Percentiles rank a stretch among this genome's conserved stretches.
Evolutionary conservation across 2,113 vertebrate genomes (phyloP).

Genomic region (Microcebus griseorufus): DNA sequence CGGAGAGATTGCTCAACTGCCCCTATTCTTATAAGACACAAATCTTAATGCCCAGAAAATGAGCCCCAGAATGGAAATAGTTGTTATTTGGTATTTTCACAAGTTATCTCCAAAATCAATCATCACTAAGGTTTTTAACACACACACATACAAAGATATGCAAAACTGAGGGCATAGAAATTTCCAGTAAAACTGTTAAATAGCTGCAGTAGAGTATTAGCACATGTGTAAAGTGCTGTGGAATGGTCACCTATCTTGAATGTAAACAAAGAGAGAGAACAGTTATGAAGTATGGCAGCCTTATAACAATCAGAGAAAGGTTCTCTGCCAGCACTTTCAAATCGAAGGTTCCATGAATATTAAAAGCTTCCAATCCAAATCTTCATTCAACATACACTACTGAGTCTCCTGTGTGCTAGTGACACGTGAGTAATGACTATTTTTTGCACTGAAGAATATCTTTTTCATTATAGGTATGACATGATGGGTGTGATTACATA

Average conservation of each 20-base stretch:
- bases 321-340: slow-evolving; percentile 67
- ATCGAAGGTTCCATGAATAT: slow-evolving; percentile 49
- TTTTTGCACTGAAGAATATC: background rate
- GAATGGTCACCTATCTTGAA: background rate
- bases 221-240: fast-evolving
- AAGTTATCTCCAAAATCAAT: background rate
- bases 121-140: background rate
- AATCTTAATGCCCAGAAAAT: background rate
- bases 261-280: background rate
- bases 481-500: background rate
- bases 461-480: background rate
- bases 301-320: slow-evolving; percentile 63
- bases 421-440: background rate
- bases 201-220: background rate
- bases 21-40: background rate
- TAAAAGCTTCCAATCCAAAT: slow-evolving; percentile 34
- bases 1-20: background rate
- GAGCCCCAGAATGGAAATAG: background rate
- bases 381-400: background rate
- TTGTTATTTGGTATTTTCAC: background rate
- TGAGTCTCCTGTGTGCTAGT: background rate
- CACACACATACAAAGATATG: background rate
- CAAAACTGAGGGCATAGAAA: background rate
- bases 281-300: slow-evolving; percentile 42
- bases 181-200: background rate